Base-by-base conservation (phyloP, 2,888 invertebrate genomes). In the Belgica antarctica region DNA sequence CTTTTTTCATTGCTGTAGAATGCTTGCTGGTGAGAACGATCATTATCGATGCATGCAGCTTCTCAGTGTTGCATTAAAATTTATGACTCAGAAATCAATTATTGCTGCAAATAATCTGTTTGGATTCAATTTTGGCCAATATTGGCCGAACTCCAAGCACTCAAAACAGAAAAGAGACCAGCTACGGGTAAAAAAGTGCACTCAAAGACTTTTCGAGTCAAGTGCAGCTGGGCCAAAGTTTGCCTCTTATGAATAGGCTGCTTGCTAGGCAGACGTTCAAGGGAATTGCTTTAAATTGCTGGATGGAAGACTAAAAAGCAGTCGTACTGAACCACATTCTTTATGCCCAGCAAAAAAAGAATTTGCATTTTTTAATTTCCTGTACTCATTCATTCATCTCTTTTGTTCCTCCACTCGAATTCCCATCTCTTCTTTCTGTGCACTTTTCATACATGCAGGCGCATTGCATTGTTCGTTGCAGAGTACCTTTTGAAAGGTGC, bases 361-460 rank as follows among this genome's bases (percentile, higher is more conserved):
- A 63, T 66, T 66, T 66, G 65, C 46, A 66, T 66, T 66, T 63
- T 66, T 47, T 47, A 66, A 66, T 66, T 66, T 66, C 65, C 65
- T 66, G 47, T 28, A 52, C 5, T 12, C 7, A 46, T 41, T 63
- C n/a, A n/a, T 46, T 41, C 7, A 41, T 24, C 24, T 24, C 31
- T 22, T 63, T 62, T 62, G 31, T 46, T 47, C 19, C 17, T 28
- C 24, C 25, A 27, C 28, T 63, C 63, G 36, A 19, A 36, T 7
- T 36, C 41, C 41, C 41, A 36, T 12, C 28, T 36, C 47, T 66
- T 27, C n/a, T 27, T 27, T 15, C 27, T 41, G 15, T 63, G 24
- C 15, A 15, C 46, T 25, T 25, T 31, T 41, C 46, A 27, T 47
- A 66, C 24, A 17, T 28, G 47, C 27, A 47, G 25, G 62, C 34